Evolutionary conservation across 2,113 vertebrate genomes (phyloP), one percentile per base, ranked within the genome.

Genomic region (Misgurnus mizolepis): DNA sequence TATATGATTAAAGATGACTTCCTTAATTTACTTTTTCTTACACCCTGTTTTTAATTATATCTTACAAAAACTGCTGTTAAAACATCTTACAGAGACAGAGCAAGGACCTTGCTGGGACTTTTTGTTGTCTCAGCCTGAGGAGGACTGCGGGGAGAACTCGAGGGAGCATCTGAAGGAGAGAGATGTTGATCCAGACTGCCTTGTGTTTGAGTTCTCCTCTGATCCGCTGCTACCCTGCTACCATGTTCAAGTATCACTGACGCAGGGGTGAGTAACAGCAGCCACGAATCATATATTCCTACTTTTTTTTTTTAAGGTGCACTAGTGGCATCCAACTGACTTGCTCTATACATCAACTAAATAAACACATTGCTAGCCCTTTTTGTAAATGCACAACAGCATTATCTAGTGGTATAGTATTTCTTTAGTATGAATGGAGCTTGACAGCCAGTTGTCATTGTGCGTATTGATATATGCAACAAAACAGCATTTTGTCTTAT

Each of bases 131-230:
- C 93, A 96, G 82, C 92, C 96, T 1, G 86, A 89, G 68, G 89
- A 91, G 27, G 95, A 95, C 77, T 89, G 93, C 71, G 91, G 94
- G 85, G 94, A 95, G 77, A 91, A 92, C 40, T 87, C 93, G 43
- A 90, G 88, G 50, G 87, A 88, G n/a, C 90, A 89, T 85, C 94
- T 92, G 58, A 92, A 92, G 5, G 95, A 96, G 27, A 91, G 89
- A 80, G 94, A 93, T 69, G 92, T 91, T 2, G 93, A 95, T 45
- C 94, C 92, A 87, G 94, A 95, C 81, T 90, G 89, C 71, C 95
- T 99, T 85, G 85, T 97, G 90, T 99, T 99, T 50, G 98, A 99
- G 89, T 95, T 99, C 91, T 98, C 97, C 61, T 95, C 96, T 1
- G 95, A 96, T 86, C 96, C 95, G 0, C 95, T 98, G 62, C 88